Base-by-base conservation (phyloP, 2,113 vertebrate genomes). In the Girardinichthys multiradiatus region DNA sequence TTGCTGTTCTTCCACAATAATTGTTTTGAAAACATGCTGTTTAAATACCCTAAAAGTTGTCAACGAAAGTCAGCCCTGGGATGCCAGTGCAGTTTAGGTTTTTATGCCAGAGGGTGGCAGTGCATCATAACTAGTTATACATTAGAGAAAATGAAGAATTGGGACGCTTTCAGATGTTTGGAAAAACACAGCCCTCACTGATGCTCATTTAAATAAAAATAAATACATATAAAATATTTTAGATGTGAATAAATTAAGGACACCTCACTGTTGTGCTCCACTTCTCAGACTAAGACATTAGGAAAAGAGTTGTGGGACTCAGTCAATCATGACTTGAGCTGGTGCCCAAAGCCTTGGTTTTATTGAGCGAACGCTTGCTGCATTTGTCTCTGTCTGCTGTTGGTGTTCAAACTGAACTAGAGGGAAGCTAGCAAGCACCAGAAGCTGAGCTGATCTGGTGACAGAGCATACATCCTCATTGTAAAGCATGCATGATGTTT, bases 81-180 rank as follows among this genome's bases (percentile, higher is more conserved):
- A 39, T 37, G 12, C 24, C 14, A 7, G 24, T 76, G 57, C 30
- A 62, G n/a, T 74, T 1, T 29, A 1, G 11, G 28, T 9, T 37
- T 74, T 59, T 27, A 9, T 48, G 33, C 84, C 90, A 88, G 84
- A 76, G 9, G 89, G 81, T 81, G 87, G 87, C 89, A 88, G 79
- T 89, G 76, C 78, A n/a, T 57, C 72, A 71, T 45, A 13, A 62
- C 61, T 35, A 42, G 58, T 70, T 73, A 76, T 21, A 69, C n/a
- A 45, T 9, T 66, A 28, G 6, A 2, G 31, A 2, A 64, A 21
- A 29, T 10, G 54, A 21, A 63, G 24, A 45, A 57, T 51, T 59
- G n/a, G 28, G 5, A 11, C 10, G 37, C 9, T 39, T 39, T 60
- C 30, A 65, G 28, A 28, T 71, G 30, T 30, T 70, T 17, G 3